A percentile compares a stretch with the other conserved stretches of the same genome.
These are phyloP conservation scores for Plecturocebus donacophilus DNA, from an alignment of 2,113 vertebrate genomes.

Conservation along the genomic window DNA sequence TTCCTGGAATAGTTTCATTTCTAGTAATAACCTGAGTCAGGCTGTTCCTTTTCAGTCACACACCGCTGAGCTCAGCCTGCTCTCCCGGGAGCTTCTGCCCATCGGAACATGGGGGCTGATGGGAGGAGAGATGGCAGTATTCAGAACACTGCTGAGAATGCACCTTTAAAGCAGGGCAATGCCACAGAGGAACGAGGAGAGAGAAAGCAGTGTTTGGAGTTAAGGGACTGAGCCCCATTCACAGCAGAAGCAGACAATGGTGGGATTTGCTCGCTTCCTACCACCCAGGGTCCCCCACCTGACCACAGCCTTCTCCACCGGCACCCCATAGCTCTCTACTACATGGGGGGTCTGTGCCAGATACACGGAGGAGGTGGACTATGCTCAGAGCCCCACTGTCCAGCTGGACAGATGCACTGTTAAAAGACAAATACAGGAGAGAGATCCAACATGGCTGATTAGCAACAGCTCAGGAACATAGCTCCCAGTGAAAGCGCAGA, in stretches of 20 bases:
- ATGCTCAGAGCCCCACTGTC: rapidly evolving
- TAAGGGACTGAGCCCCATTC: rapidly evolving
- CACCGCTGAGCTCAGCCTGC: neutral
- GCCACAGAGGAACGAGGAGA: neutral
- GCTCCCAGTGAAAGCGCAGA: no score
- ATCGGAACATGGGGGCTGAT: neutral
- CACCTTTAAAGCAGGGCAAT: rapidly evolving
- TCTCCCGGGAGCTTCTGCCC: neutral
- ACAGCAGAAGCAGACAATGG: rapidly evolving
- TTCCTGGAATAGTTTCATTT: neutral
- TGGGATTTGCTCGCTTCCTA: neutral
- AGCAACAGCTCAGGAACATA: no score
- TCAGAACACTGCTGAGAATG: neutral
- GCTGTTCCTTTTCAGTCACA: neutral
- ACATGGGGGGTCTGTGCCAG: rapidly evolving
- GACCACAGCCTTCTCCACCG: neutral
- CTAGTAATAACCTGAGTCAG: neutral
- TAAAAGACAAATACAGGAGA: no score
- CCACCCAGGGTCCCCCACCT: rapidly evolving
- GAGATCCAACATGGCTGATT: no score
- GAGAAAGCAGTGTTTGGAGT: neutral
- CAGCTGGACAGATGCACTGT: neutral
- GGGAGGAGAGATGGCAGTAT: rapidly evolving
- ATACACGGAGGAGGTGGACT: neutral
- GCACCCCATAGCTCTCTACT: neutral